Conservation (phyloP, 1,140 invertebrate genomes). For the Popillia japonica region DNA sequence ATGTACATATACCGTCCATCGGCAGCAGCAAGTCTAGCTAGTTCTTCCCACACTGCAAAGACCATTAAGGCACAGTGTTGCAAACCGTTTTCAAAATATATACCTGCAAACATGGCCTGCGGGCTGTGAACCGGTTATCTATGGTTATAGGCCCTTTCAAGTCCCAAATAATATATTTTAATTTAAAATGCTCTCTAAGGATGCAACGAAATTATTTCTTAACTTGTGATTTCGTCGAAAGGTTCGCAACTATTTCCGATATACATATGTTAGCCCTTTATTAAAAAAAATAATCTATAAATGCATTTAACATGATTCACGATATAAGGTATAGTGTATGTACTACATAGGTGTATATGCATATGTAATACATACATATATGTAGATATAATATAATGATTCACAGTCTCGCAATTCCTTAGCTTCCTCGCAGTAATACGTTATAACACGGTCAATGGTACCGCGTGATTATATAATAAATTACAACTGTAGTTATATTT, state of each 20-base stretch:
- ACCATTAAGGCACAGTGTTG: conserved; percentile 38
- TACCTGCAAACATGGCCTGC: conserved; percentile 39
- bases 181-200: conserved; percentile 13
- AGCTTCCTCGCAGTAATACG: background rate
- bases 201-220: background rate
- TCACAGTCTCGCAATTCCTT: background rate
- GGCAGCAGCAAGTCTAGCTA: conserved; percentile 44
- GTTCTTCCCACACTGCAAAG: conserved; percentile 42
- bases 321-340: background rate
- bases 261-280: too few species aligned
- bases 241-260: too few species aligned
- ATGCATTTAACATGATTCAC: background rate
- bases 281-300: too few species aligned
- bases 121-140: conserved; percentile 36
- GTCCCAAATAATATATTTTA: conserved; percentile 41
- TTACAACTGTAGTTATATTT: background rate
- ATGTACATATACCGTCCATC: too few species aligned
- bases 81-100: conserved; percentile 40
- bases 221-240: too few species aligned
- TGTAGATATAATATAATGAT: too few species aligned
- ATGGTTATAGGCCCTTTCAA: conserved; percentile 33
- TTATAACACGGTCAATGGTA: background rate
- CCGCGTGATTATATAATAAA: background rate
- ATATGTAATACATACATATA: too few species aligned
- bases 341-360: too few species aligned